Conservation (phyloP, 2,113 vertebrate species). For the Tragelaphus scriptus region DNA sequence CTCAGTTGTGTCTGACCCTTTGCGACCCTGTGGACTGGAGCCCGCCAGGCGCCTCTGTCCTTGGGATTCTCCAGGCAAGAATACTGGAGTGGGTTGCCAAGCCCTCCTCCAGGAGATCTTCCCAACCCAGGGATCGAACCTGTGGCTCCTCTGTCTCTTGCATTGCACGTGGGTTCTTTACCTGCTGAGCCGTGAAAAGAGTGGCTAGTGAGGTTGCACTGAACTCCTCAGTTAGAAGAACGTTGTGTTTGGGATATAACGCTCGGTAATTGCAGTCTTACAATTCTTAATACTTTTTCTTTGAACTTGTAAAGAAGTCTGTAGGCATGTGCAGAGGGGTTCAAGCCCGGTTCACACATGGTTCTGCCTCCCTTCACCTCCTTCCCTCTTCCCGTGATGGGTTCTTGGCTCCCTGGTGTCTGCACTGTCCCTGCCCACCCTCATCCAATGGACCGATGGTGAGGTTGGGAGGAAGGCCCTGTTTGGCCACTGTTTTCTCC, state of each 20-base stretch:
- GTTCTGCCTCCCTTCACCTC: background rate
- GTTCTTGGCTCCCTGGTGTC: background rate
- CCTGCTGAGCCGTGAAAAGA: background rate
- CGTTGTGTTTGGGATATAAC: background rate
- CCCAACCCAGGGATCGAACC: background rate
- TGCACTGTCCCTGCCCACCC: no score
- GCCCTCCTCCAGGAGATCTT: background rate
- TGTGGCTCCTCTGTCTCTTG: background rate
- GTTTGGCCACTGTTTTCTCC: no score
- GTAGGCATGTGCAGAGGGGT: background rate
- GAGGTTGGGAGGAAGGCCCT: background rate
- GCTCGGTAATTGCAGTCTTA: background rate
- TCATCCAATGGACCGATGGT: no score
- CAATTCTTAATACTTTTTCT: background rate
- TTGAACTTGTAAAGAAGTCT: background rate
- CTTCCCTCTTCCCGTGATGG: background rate
- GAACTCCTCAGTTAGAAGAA: background rate
- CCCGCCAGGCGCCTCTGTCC: background rate
- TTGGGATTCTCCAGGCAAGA: background rate
- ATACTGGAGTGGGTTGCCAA: background rate
- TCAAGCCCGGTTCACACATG: no score
- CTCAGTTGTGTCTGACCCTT: background rate
- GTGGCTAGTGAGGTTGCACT: background rate
- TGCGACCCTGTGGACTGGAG: background rate
- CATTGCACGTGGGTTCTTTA: background rate